Conservation (phyloP, 2,797 vertebrate species). For the Simalia tracyae region DNA sequence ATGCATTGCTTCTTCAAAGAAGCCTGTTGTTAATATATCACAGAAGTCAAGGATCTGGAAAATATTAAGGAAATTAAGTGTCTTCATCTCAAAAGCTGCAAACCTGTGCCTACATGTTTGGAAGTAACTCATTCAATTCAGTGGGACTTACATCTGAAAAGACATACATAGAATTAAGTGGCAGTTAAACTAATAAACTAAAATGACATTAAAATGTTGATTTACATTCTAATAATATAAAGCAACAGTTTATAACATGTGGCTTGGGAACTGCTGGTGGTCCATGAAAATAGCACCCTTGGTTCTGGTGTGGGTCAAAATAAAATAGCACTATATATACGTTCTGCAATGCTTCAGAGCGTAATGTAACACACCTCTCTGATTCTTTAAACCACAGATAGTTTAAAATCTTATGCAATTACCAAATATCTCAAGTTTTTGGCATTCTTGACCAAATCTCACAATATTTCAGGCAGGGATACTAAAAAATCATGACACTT, state of each 20-base stretch:
- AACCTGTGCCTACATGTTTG: background rate
- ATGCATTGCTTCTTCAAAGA: background rate
- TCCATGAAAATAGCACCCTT: background rate
- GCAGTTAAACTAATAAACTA: background rate
- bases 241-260: too few relatives aligned
- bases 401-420: background rate
- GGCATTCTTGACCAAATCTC: background rate
- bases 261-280: too few relatives aligned
- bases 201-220: background rate
- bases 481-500: background rate
- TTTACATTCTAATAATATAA: background rate
- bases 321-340: background rate
- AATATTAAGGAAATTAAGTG: background rate
- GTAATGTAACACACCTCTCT: background rate
- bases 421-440: background rate
- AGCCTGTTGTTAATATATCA: constrained; percentile 1
- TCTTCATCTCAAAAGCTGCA: background rate
- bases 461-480: background rate
- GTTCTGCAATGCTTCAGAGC: background rate
- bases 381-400: background rate
- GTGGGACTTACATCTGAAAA: background rate
- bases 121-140: background rate
- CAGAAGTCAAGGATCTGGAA: background rate
- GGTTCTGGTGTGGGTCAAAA: background rate
- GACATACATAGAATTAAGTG: background rate